phyloP scores from a whole-genome alignment of 2,888 invertebrate genomes.

The Orchesellides sinensis region DNA sequence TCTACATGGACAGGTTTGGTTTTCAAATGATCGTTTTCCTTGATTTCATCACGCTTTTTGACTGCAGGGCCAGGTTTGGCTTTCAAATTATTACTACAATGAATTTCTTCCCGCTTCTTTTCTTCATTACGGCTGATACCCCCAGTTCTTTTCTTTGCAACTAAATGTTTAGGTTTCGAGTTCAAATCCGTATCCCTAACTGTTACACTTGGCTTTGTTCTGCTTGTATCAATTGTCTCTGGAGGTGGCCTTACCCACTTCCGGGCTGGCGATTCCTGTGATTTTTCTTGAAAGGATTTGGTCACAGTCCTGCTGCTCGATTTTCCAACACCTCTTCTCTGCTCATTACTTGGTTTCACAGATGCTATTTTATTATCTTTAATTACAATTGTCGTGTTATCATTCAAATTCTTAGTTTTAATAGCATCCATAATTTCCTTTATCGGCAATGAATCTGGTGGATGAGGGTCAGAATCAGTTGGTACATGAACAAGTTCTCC shows the following conservation, averaged over 20 bases:
- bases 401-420: slow-evolving; percentile 37
- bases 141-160: slow-evolving; percentile 61
- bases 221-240: not conserved
- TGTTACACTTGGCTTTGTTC: too few relatives aligned
- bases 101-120: not conserved
- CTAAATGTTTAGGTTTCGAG: not conserved
- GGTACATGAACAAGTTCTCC: slow-evolving; percentile 54
- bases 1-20: not conserved
- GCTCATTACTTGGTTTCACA: slow-evolving; percentile 1
- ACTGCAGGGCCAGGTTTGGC: not conserved
- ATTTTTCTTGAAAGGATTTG: not conserved
- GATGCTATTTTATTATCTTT: slow-evolving; percentile 49
- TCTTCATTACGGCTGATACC: slow-evolving; percentile 17
- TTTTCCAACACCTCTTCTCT: not conserved
- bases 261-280: not conserved
- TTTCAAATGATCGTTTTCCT: not conserved
- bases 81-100: not conserved
- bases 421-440: slow-evolving; percentile 57
- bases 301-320: not conserved
- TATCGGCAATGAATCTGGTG: slow-evolving; percentile 44
- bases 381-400: slow-evolving; percentile 57
- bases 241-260: slow-evolving; percentile 14
- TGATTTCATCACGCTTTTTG: not conserved
- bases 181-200: not conserved
- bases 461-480: slow-evolving; percentile 16